Conservation (phyloP, 2,113 vertebrate genomes). For the Barnardius zonarius region DNA sequence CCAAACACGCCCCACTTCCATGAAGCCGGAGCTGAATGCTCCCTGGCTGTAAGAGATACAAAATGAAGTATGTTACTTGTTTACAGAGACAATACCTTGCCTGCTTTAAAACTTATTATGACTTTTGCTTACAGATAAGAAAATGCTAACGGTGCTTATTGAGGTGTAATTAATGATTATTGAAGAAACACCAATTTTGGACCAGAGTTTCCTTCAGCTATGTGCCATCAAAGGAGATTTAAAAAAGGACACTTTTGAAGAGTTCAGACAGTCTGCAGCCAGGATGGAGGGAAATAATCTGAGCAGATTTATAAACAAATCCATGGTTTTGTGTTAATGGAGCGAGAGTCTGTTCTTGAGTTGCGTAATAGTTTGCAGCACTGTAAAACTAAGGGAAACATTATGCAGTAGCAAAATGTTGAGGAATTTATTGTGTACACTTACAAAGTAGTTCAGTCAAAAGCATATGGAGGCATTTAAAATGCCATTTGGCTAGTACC, state of each 20-base stretch:
- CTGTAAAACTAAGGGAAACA: neutral
- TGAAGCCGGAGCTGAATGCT: neutral
- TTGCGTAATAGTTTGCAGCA: neutral
- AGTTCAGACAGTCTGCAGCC: neutral
- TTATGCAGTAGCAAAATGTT: neutral
- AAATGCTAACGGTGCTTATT: neutral
- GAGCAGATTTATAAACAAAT: neutral
- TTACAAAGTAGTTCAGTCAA: neutral
- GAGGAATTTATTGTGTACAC: neutral
- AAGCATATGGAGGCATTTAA: slow-evolving; percentile 22
- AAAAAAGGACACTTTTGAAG: neutral
- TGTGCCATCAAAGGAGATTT: neutral
- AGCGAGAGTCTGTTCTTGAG: neutral
- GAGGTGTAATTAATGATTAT: neutral
- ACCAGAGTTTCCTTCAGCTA: neutral
- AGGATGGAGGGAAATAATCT: neutral
- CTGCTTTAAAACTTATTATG: neutral
- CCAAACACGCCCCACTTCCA: too few relatives aligned
- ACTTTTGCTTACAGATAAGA: neutral
- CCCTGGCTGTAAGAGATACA: neutral
- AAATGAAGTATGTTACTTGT: neutral
- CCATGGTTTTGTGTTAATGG: neutral
- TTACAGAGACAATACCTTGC: neutral
- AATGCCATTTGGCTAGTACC: neutral
- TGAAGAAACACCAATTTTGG: neutral